Evolutionary conservation across 2,888 invertebrate species (phyloP), one percentile per base, ranked within the genome.

Genomic region (Muschampia staudingeri): DNA sequence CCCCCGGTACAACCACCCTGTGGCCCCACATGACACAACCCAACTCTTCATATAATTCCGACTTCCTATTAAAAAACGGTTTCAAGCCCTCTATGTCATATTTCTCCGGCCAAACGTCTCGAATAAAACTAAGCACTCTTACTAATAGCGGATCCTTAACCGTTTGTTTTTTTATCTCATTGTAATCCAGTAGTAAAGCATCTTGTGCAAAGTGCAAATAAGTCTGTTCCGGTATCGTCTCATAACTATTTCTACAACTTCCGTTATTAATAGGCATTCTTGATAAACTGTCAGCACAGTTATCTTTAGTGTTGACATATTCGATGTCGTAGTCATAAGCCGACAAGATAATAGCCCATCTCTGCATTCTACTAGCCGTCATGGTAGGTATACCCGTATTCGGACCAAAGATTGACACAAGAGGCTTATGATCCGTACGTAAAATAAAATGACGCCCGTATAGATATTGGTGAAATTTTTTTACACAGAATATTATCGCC

Each of bases 401-500:
- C 0, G 56, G 56, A 7, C 56, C 56, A n/a, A 56, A 56, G n/a
- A 56, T 19, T 2, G 56, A 16, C 7, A 56, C 56, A 7, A 56
- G 9, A 8, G 56, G 56, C 19, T 56, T 56, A 19, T 56, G 56
- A 8, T 56, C 56, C 8, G 56, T 56, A n/a, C 56, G n/a, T n/a
- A 56, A 19, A n/a, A 56, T 40, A 40, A 70, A 70, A 6, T 40
- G 37, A 7, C 70, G 37, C 3, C 70, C 70, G 6, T 70, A 70
- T 6, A 70, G 2, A 40, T 70, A 70, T 2, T 7, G 5, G 16
- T 69, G 77, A 37, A 77, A 77, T 37, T 77, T 77, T 14, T 48
- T 48, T 9, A 48, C 37, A 2, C 34, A 48, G 11, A 44, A 77
- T 0, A 77, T 48, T 3, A 77, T 77, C 1, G 77, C 77, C 3